A percentile compares a stretch with the other conserved stretches of the same genome.
These are phyloP conservation scores for Coreius guichenoti DNA, from an alignment of 2,797 vertebrate genomes.

Conservation along the genomic window DNA sequence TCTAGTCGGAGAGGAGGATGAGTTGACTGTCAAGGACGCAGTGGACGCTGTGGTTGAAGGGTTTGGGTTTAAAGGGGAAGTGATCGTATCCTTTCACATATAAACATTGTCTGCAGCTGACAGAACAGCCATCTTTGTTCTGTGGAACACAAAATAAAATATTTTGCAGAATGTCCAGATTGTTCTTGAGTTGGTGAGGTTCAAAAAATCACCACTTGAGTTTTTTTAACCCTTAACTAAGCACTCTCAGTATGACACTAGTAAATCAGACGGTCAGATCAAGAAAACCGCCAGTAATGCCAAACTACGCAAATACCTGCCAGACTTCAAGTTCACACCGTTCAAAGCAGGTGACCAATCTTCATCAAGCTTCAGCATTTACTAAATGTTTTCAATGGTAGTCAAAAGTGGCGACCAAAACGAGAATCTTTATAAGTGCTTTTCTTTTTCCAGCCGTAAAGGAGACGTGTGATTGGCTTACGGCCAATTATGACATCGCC, in stretches of 20 bases:
- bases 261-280: constrained; percentile 82
- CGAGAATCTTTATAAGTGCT: background rate
- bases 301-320: constrained; percentile 80
- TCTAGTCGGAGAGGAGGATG: constrained; percentile 92
- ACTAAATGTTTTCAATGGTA: background rate
- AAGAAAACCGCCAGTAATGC: constrained; percentile 86
- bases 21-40: constrained; percentile 91
- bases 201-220: background rate
- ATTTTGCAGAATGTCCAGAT: background rate
- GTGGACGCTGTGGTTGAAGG: constrained; percentile 83
- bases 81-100: constrained; percentile 87
- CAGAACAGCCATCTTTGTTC: background rate
- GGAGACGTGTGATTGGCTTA: constrained; percentile 83
- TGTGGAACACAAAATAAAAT: background rate
- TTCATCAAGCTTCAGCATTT: background rate
- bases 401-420: background rate
- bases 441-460: constrained; percentile 73
- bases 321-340: constrained; percentile 82
- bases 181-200: background rate
- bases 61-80: constrained; percentile 85
- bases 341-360: constrained; percentile 78
- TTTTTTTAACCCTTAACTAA: constrained; percentile 36
- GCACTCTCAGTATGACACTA: constrained; percentile 78
- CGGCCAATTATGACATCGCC: background rate
- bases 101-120: background rate